Evolutionary conservation across 2,113 vertebrate genomes (phyloP).

Genomic region (Corydoras maculifer): DNA sequence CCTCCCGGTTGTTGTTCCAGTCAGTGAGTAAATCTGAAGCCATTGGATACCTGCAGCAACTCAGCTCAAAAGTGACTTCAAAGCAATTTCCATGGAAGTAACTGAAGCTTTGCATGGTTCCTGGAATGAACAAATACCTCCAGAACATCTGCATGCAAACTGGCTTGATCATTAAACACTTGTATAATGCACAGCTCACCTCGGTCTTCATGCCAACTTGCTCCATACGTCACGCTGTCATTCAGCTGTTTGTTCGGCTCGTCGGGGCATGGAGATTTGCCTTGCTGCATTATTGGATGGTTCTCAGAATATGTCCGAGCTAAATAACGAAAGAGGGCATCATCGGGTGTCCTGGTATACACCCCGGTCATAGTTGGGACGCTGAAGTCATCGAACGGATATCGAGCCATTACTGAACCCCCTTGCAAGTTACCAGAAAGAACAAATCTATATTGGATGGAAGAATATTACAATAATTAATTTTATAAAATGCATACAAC

Average conservation of each 20-base stretch:
- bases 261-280: constrained; percentile 73
- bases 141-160: too few species aligned
- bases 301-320: constrained; percentile 78
- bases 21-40: constrained; percentile 64
- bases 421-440: constrained; percentile 90
- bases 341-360: constrained; percentile 81
- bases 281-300: constrained; percentile 84
- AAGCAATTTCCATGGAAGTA: constrained; percentile 87
- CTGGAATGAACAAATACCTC: constrained; percentile 50
- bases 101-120: constrained; percentile 95
- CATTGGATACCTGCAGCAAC: constrained; percentile 88
- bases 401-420: constrained; percentile 87
- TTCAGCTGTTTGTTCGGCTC: constrained; percentile 67
- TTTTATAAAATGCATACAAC: neutral
- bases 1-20: constrained; percentile 86
- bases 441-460: constrained; percentile 72
- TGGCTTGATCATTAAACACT: too few species aligned
- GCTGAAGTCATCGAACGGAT: constrained; percentile 85
- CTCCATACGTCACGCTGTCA: constrained; percentile 74
- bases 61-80: constrained; percentile 88
- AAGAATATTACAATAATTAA: neutral
- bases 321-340: constrained; percentile 78
- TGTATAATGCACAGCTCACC: too few species aligned
- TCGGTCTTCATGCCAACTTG: constrained; percentile 40
- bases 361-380: constrained; percentile 59